Evolutionary conservation across 2,888 invertebrate genomes (phyloP).

Genomic region (Phymatocera aterrima): DNA sequence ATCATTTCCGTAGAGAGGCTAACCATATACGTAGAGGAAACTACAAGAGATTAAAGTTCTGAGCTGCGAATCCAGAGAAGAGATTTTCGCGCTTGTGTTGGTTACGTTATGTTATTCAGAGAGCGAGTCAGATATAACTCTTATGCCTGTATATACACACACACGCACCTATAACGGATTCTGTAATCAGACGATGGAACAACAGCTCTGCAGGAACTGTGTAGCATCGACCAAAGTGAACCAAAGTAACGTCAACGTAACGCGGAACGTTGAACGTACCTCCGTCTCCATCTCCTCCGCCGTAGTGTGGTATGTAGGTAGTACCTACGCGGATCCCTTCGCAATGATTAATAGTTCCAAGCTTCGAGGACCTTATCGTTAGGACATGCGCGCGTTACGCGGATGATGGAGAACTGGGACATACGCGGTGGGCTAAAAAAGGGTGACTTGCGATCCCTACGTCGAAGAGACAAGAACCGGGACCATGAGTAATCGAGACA

Average conservation of each 20-base stretch:
- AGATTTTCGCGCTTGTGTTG: background rate
- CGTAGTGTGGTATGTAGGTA: too few species aligned
- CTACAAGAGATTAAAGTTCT: constrained; percentile 18
- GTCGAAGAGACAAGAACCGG: constrained; percentile 5
- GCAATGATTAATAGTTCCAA: constrained; percentile 60
- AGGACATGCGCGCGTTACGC: constrained; percentile 50
- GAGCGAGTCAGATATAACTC: background rate
- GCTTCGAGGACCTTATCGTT: constrained; percentile 61
- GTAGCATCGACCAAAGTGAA: constrained; percentile 32
- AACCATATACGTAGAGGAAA: background rate
- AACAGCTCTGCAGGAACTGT: constrained; percentile 42
- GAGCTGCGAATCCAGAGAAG: background rate
- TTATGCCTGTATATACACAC: background rate
- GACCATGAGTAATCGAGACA: constrained; percentile 69
- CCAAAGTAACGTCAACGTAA: too few species aligned
- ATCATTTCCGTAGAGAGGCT: background rate
- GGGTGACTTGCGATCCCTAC: background rate
- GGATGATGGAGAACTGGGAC: background rate
- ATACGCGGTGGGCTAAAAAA: background rate
- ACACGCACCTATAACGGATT: background rate
- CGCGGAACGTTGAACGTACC: too few species aligned
- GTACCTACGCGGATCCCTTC: background rate
- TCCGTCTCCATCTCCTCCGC: background rate
- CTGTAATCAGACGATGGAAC: constrained; percentile 29
- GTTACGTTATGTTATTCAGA: background rate